Base-by-base conservation (phyloP, 2,113 vertebrate species). In the Bambusicola thoracicus region DNA sequence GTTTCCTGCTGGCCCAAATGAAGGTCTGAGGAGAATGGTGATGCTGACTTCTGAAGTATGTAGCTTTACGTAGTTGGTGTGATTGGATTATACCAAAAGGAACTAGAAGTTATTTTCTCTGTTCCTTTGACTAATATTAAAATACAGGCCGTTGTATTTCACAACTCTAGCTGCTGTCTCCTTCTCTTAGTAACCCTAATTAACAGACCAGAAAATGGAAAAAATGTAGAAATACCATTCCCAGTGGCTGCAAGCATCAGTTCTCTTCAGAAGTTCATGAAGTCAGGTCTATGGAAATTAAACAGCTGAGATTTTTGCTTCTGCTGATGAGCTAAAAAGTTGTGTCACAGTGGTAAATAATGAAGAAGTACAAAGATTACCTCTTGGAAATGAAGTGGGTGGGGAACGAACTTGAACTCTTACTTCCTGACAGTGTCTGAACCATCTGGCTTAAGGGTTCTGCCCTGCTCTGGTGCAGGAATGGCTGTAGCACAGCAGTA, bases 181-280 rank as follows among this genome's bases (percentile, higher is more conserved):
- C 38, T 79, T 51, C 55, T 90, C 73, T 87, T 73, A 29, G 65
- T 81, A 80, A 77, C 46, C 1, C 1, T 67, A 85, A 92, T 91
- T 91, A 90, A 85, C 74, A 93, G 78, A 87, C 63, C 92, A 95
- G 86, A 93, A 96, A 89, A 91, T 87, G 89, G 84, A 96, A 93
- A 53, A 81, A 92, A 93, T 87, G 92, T 85, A 82, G 89, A 89
- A 93, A 92, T 85, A 62, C 36, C 53, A 84, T 86, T 92, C 70
- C 70, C 53, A 49, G 43, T 62, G 70, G 70, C 74, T 67, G 59
- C 89, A 79, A 68, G 56, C 70, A 70, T 87, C 68, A 62, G 41
- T 87, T 16, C 27, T 91, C 58, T 87, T 55, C 25, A 85, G 81
- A 85, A 91, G 13, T 58, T 91, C 89, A 85, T 80, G 72, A 89